phyloP scores from a whole-genome alignment of 2,113 vertebrate species.

The Pogonocichla stellata region DNA sequence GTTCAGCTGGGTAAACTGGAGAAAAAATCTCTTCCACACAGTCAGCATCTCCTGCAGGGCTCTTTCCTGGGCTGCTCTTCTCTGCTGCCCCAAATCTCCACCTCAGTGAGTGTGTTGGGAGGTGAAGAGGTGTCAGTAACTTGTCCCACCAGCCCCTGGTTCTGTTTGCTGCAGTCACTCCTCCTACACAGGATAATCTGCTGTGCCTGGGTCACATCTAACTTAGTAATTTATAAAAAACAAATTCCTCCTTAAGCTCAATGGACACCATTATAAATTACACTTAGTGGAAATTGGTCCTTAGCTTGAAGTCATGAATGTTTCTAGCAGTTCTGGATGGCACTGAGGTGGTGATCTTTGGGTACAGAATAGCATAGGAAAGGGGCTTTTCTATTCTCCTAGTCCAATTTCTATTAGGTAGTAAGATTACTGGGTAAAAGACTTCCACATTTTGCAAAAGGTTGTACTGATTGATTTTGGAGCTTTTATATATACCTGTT shows the following conservation, averaged over 20 bases:
- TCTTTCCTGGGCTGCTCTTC: not conserved
- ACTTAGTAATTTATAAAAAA: not conserved
- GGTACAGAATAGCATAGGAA: not conserved
- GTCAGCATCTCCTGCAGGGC: not conserved
- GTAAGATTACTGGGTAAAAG: not conserved
- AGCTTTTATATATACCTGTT: not conserved
- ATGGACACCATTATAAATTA: not conserved
- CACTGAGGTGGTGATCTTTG: not conserved
- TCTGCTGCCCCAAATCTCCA: not conserved
- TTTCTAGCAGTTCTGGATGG: not conserved
- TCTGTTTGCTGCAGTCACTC: not conserved
- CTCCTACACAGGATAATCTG: not conserved
- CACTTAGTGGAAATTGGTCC: not conserved
- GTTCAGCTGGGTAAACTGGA: not conserved
- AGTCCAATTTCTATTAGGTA: not conserved
- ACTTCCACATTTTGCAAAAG: not conserved
- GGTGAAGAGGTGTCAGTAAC: not conserved
- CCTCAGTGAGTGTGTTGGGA: not conserved
- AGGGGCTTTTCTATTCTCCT: not conserved
- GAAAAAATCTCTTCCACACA: not conserved
- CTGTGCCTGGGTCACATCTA: not conserved
- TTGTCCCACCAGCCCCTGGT: not conserved
- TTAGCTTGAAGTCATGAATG: not conserved
- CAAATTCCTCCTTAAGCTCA: not conserved
- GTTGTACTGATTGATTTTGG: not conserved